A percentile compares a stretch with the other conserved stretches of the same genome.
phyloP scores from a whole-genome alignment of 1,140 invertebrate species.

The Cydia pomonella region DNA sequence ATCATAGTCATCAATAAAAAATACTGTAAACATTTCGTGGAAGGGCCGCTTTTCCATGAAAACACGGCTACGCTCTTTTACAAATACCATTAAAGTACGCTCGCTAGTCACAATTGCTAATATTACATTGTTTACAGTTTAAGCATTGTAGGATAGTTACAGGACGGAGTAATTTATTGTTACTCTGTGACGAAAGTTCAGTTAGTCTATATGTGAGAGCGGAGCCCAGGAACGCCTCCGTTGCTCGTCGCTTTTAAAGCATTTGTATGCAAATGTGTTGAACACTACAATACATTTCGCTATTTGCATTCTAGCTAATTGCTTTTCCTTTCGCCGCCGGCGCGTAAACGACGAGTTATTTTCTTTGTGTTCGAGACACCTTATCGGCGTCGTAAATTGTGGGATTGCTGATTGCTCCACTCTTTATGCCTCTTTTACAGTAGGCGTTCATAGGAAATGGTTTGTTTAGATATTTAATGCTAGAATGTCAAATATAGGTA shows the following conservation, averaged over 20 bases:
- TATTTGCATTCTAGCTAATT: constrained; percentile 71
- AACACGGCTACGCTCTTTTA: no score
- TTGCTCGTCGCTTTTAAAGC: constrained; percentile 60
- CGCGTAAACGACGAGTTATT: constrained; percentile 58
- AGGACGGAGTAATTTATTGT: no score
- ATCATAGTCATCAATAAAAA: no score
- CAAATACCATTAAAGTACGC: no score
- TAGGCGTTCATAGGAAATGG: not conserved
- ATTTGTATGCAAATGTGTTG: constrained; percentile 69
- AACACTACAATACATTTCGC: constrained; percentile 69
- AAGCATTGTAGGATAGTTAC: no score
- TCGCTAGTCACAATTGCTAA: no score
- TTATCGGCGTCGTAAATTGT: constrained; percentile 52
- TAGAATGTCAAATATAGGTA: no score
- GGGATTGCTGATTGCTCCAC: constrained; percentile 30
- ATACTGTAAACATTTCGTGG: no score
- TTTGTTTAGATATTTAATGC: not conserved
- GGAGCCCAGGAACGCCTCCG: constrained; percentile 54
- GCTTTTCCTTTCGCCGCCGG: constrained; percentile 64
- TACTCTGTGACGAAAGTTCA: constrained; percentile 48
- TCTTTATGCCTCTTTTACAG: not conserved
- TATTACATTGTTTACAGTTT: no score
- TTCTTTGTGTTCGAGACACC: constrained; percentile 53
- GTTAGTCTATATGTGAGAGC: constrained; percentile 44
- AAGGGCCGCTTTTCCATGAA: no score